A percentile compares a stretch with the other conserved stretches of the same genome.
phyloP scores from a whole-genome alignment of 2,113 vertebrate genomes.

The Uropsilus gracilis region DNA sequence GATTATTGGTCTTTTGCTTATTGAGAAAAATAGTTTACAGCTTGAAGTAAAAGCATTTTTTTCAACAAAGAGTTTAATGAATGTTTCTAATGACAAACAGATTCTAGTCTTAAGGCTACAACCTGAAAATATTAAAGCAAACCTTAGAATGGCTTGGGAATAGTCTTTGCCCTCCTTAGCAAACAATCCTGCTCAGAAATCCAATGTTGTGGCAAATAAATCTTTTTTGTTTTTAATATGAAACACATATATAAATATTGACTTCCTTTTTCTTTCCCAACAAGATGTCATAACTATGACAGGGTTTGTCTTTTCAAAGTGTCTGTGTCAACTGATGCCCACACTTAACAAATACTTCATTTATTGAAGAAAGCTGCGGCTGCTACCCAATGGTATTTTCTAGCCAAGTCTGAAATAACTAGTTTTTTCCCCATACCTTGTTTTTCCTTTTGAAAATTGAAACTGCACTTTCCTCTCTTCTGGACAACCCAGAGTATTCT shows the following conservation, averaged over 20 bases:
- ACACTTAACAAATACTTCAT: constrained; percentile 19
- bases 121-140: constrained; percentile 44
- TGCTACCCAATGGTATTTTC: neutral
- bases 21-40: neutral
- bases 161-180: constrained; percentile 37
- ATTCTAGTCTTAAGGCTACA: constrained; percentile 29
- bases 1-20: constrained; percentile 6
- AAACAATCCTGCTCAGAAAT: constrained; percentile 29
- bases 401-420: constrained; percentile 4
- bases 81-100: constrained; percentile 17
- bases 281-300: neutral
- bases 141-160: constrained; percentile 8
- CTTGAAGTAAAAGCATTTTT: neutral
- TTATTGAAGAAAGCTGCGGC: neutral
- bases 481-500: neutral
- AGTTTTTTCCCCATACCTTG: neutral
- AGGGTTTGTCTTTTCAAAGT: neutral
- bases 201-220: neutral
- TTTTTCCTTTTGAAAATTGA: constrained; percentile 41
- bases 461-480: neutral
- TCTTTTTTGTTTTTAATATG: neutral
- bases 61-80: constrained; percentile 35
- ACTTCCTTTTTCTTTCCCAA: neutral
- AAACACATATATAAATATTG: constrained; percentile 10
- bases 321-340: neutral